These are phyloP conservation scores for Herminia tarsipennalis DNA, from an alignment of 2,888 invertebrate species.

Conservation along the genomic window DNA sequence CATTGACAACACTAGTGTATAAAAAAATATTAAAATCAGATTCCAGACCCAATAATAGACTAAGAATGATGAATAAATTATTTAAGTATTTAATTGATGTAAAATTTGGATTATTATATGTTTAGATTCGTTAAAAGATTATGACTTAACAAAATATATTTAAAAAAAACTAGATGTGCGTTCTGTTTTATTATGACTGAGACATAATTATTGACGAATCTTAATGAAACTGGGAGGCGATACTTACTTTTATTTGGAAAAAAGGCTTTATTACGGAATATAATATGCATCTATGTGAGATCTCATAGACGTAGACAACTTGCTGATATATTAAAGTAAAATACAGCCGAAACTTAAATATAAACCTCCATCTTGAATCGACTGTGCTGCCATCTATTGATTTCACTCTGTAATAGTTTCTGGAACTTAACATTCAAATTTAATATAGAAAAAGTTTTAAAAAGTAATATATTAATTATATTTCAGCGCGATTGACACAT, in stretches of 20 bases:
- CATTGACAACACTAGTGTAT: slow-evolving; percentile 4
- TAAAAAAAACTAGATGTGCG: background rate
- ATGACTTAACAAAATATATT: background rate
- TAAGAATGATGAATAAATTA: slow-evolving; percentile 2
- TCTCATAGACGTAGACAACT: slow-evolving; percentile 12
- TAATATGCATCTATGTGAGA: slow-evolving; percentile 14
- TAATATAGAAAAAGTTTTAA: background rate
- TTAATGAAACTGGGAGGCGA: slow-evolving; percentile 14
- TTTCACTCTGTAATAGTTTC: background rate
- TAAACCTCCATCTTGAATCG: background rate
- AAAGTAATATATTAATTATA: background rate
- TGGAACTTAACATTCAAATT: background rate
- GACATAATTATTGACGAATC: slow-evolving; percentile 41
- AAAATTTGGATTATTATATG: background rate
- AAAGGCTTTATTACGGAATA: slow-evolving; percentile 2
- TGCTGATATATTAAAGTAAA: background rate
- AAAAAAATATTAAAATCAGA: slow-evolving; percentile 1
- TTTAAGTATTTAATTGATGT: background rate
- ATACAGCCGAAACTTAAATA: background rate
- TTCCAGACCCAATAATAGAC: slow-evolving; percentile 2
- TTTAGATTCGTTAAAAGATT: too few species aligned
- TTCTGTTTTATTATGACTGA: slow-evolving; percentile 27
- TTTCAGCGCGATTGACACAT: background rate
- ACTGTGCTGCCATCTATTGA: slow-evolving; percentile 8
- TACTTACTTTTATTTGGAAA: slow-evolving; percentile 27